Evolutionary conservation across 2,113 vertebrate genomes (phyloP).

Genomic region (Synchiropus splendidus): DNA sequence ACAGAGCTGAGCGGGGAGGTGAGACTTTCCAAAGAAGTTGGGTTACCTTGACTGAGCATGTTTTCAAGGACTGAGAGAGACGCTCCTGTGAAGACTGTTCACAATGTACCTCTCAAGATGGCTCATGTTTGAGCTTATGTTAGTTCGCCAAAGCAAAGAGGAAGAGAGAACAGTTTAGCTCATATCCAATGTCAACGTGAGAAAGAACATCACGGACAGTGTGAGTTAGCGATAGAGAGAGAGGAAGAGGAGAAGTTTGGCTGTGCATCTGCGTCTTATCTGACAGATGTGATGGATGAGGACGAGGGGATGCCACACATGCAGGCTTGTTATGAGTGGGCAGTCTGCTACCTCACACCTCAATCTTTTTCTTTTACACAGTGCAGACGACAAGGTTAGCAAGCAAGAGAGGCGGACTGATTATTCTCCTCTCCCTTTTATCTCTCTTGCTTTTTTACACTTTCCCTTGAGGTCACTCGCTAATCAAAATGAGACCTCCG

Average conservation of each 20-base stretch:
- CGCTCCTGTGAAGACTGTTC: neutral
- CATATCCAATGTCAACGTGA: constrained; percentile 8
- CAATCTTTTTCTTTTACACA: constrained; percentile 16
- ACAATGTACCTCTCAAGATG: neutral
- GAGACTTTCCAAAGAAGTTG: too few species aligned
- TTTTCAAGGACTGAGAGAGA: too few species aligned
- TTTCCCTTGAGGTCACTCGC: constrained; percentile 23
- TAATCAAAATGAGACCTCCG: constrained; percentile 48
- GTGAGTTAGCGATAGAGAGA: too few species aligned
- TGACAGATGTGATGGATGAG: constrained; percentile 35
- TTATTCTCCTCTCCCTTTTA: constrained; percentile 7
- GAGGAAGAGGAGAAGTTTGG: too few species aligned
- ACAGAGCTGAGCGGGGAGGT: too few species aligned
- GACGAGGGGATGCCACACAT: too few species aligned
- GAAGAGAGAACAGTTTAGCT: too few species aligned
- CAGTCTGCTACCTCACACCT: constrained; percentile 5
- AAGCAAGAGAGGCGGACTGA: constrained; percentile 5
- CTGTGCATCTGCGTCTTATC: too few species aligned
- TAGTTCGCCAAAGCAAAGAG: too few species aligned
- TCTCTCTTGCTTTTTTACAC: constrained; percentile 18
- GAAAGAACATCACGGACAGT: constrained; percentile 15
- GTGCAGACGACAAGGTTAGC: constrained; percentile 9
- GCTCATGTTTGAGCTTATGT: too few species aligned
- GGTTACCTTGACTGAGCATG: too few species aligned
- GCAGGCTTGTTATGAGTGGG: constrained; percentile 3